Conservation (phyloP, 2,113 vertebrate genomes). For the Scomber colias region DNA sequence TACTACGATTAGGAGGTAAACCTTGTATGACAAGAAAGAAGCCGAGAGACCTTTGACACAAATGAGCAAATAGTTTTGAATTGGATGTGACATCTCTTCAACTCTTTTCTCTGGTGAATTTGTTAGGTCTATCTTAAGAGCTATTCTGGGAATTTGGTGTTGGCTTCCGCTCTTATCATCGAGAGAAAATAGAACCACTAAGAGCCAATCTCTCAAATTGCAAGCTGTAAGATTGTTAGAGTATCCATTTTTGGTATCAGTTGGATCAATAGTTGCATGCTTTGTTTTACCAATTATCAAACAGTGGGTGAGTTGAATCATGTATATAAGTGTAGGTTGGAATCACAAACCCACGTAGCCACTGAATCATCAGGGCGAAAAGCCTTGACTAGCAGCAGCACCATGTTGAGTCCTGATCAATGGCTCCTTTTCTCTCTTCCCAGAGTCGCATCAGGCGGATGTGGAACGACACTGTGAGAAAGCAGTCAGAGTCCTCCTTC, state of each 20-base stretch:
- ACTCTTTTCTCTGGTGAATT: conserved; percentile 32
- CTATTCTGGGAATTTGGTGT: conserved; percentile 31
- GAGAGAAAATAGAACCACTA: conserved; percentile 7
- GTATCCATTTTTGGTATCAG: conserved; percentile 36
- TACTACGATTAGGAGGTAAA: neutral
- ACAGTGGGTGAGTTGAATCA: conserved; percentile 20
- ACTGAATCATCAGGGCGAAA: conserved; percentile 38
- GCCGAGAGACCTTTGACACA: neutral
- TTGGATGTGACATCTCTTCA: neutral
- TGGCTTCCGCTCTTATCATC: conserved; percentile 21
- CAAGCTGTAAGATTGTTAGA: conserved; percentile 28
- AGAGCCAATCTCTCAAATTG: conserved; percentile 47
- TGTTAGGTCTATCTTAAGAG: conserved; percentile 45
- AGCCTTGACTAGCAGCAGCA: conserved; percentile 44
- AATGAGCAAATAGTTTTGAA: neutral
- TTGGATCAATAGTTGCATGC: conserved; percentile 41
- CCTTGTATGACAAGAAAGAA: neutral
- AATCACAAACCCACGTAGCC: conserved; percentile 41
- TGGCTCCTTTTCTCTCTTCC: conserved; percentile 58
- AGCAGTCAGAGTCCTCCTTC: conserved; percentile 99
- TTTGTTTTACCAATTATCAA: conserved; percentile 46
- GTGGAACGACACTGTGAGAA: conserved; percentile 99
- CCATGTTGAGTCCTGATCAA: conserved; percentile 69
- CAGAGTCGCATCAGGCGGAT: conserved; percentile 99
- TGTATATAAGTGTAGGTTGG: conserved; percentile 15